Percentiles rank a stretch among this genome's conserved stretches.
These are phyloP conservation scores for Copidosoma floridanum DNA, from an alignment of 1,140 invertebrate genomes.

Conservation along the genomic window DNA sequence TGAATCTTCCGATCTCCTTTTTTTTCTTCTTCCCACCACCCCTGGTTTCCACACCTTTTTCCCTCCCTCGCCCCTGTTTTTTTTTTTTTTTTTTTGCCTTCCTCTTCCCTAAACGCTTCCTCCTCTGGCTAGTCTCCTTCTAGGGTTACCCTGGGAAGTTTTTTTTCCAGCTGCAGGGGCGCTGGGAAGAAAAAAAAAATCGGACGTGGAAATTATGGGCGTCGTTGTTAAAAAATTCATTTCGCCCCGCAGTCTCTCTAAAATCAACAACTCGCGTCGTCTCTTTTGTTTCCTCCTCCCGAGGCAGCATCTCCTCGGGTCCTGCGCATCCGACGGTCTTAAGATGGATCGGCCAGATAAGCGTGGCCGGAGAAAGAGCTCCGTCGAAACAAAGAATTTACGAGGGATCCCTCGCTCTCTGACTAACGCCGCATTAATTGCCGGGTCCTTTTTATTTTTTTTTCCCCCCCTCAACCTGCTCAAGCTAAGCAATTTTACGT, in stretches of 20 bases:
- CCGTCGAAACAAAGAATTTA: conserved; percentile 31
- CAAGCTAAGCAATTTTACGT: too few relatives aligned
- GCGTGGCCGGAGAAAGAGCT: background rate
- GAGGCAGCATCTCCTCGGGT: too few relatives aligned
- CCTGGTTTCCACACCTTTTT: conserved; percentile 5
- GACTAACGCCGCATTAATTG: conserved; percentile 27
- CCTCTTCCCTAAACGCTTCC: background rate
- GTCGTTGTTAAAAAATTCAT: too few relatives aligned
- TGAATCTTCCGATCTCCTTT: conserved; percentile 2
- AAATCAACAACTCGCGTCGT: too few relatives aligned
- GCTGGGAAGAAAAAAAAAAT: too few relatives aligned
- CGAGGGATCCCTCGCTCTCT: background rate
- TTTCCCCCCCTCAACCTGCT: too few relatives aligned
- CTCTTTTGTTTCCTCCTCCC: too few relatives aligned
- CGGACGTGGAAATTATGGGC: too few relatives aligned
- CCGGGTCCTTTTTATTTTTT: background rate
- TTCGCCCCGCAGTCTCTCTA: too few relatives aligned
- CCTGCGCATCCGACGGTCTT: too few relatives aligned
- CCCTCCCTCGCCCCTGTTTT: background rate
- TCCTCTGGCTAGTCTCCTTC: background rate
- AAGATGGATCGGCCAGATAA: conserved; percentile 24
- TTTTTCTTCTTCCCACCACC: too few relatives aligned
- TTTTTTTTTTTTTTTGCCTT: background rate
- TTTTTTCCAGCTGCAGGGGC: too few relatives aligned
- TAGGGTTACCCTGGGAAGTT: background rate